These are phyloP conservation scores for Cetoscarus ocellatus DNA, from an alignment of 2,797 vertebrate species.

Conservation along the genomic window DNA sequence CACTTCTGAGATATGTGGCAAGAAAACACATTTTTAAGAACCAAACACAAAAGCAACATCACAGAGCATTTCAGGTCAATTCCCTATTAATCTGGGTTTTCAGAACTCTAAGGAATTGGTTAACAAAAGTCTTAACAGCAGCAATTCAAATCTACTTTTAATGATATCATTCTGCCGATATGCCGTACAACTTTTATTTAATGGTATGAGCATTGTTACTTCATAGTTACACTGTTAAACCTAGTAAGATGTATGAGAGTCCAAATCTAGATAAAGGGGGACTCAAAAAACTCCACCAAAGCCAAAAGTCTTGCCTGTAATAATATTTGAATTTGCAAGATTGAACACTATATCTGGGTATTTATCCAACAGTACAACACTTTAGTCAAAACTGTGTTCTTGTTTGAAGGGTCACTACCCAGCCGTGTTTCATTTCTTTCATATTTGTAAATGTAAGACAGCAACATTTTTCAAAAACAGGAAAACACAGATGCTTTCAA, in stretches of 20 bases:
- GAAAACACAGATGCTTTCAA: background rate
- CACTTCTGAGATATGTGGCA: constrained; percentile 18
- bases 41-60: background rate
- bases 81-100: background rate
- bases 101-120: background rate
- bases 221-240: background rate
- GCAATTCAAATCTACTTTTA: background rate
- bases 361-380: background rate
- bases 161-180: background rate
- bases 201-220: no score
- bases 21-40: constrained; percentile 15
- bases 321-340: background rate
- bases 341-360: background rate
- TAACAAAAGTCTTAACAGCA: background rate
- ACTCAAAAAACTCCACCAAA: background rate
- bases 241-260: background rate
- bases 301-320: background rate
- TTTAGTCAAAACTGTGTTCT: no score
- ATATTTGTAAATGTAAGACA: background rate
- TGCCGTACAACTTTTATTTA: background rate
- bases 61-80: background rate
- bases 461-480: background rate
- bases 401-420: no score
- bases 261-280: background rate
- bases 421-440: background rate